These are phyloP conservation scores for Falco rusticolus DNA, from an alignment of 2,797 vertebrate genomes.

Conservation along the genomic window DNA sequence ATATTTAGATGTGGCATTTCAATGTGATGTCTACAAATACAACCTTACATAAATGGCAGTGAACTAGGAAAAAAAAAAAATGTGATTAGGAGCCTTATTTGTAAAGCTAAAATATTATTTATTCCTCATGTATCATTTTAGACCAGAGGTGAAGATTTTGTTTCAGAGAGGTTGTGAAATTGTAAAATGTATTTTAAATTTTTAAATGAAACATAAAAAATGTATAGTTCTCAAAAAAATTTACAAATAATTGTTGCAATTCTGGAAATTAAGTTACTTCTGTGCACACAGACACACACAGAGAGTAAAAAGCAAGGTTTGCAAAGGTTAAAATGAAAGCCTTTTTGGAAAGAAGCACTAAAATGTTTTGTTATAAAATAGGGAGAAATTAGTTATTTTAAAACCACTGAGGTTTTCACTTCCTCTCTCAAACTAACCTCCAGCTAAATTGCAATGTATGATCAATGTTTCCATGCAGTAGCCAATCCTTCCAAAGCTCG, in stretches of 20 bases:
- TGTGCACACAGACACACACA: neutral
- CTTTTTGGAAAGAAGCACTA: neutral
- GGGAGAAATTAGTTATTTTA: neutral
- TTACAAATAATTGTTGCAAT: neutral
- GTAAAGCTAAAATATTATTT: neutral
- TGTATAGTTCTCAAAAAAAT: neutral
- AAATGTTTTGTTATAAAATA: neutral
- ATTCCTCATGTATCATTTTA: neutral
- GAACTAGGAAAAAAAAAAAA: neutral
- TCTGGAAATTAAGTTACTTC: neutral
- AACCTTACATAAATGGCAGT: neutral
- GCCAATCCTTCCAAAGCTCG: neutral
- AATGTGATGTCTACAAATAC: neutral
- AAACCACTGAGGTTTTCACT: neutral
- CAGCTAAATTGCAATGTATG: neutral
- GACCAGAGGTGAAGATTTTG: neutral
- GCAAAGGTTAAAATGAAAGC: neutral
- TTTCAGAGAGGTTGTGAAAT: neutral
- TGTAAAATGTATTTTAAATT: neutral
- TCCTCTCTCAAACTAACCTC: neutral
- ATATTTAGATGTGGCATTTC: neutral
- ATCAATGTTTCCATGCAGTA: neutral
- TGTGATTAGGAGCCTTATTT: neutral
- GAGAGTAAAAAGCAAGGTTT: neutral
- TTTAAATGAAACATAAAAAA: neutral